Percentiles rank a stretch among this genome's conserved stretches.
Evolutionary conservation across 2,113 vertebrate species (phyloP).

Genomic region (Corydoras sp.): DNA sequence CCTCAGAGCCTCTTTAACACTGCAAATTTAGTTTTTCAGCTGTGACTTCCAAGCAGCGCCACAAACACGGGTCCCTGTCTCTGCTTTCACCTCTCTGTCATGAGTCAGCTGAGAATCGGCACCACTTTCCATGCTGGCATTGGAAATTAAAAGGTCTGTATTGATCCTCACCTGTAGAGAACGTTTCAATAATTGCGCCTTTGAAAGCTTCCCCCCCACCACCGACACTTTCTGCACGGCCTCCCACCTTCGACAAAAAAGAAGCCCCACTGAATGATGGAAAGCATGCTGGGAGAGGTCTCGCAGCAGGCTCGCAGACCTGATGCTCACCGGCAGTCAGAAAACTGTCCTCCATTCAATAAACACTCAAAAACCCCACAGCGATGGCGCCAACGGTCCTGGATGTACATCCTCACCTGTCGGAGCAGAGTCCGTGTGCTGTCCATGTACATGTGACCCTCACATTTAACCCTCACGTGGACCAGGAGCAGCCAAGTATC

Average conservation of each 20-base stretch:
- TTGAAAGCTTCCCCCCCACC: constrained; percentile 44
- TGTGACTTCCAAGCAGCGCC: neutral
- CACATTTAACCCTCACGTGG: too few species aligned
- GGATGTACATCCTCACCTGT: too few species aligned
- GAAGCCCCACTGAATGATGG: constrained; percentile 34
- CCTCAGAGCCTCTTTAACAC: constrained; percentile 53
- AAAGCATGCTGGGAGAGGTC: constrained; percentile 29
- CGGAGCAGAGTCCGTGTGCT: too few species aligned
- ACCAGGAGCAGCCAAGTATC: too few species aligned
- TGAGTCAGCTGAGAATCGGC: too few species aligned
- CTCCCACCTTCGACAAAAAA: constrained; percentile 13
- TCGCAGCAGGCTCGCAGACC: constrained; percentile 52
- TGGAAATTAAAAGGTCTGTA: constrained; percentile 58
- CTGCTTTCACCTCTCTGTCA: too few species aligned
- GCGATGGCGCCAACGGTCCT: too few species aligned
- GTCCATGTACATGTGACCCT: too few species aligned
- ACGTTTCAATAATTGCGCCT: constrained; percentile 54
- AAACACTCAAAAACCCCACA: neutral
- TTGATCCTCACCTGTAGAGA: constrained; percentile 69
- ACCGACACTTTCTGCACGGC: neutral
- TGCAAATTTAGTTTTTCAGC: too few species aligned
- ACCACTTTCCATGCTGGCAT: too few species aligned
- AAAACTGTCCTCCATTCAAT: neutral
- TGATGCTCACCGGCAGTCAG: constrained; percentile 62
- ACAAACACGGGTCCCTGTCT: neutral